A percentile compares a stretch with the other conserved stretches of the same genome.
phyloP scores from a whole-genome alignment of 1,140 invertebrate species.

The Brevipalpus yothersi region DNA sequence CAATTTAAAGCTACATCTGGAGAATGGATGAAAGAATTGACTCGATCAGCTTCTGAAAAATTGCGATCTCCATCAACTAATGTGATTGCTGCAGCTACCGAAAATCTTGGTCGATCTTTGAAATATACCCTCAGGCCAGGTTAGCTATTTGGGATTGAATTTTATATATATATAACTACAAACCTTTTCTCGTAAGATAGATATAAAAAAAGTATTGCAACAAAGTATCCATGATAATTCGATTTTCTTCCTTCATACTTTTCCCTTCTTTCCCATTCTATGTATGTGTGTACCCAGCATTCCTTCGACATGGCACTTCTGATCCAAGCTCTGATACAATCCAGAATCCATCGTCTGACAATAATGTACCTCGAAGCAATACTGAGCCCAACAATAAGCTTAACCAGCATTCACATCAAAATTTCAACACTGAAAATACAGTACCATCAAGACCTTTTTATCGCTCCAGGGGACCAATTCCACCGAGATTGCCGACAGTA shows the following conservation, averaged over 20 bases:
- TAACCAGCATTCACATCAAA: too few species aligned
- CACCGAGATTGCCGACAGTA: background rate
- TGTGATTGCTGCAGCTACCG: background rate
- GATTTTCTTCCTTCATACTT: background rate
- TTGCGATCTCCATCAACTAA: background rate
- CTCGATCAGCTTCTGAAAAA: conserved; percentile 18
- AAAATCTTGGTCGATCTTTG: background rate
- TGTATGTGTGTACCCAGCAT: background rate
- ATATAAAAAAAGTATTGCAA: too few species aligned
- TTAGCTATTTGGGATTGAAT: background rate
- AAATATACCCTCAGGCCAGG: conserved; percentile 1
- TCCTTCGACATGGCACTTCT: background rate
- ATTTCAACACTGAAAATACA: too few species aligned
- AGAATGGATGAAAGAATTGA: conserved; percentile 41
- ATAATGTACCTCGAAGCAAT: too few species aligned
- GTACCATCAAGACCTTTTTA: background rate
- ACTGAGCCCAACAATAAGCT: too few species aligned
- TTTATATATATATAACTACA: too few species aligned
- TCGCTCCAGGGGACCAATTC: background rate
- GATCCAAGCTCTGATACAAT: background rate
- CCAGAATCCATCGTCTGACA: too few species aligned
- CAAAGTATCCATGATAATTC: too few species aligned
- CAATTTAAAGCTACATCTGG: conserved; percentile 38
- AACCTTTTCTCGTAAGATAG: too few species aligned
- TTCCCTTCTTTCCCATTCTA: background rate